Conservation (phyloP, 2,888 invertebrate species). For the Artemia sp. region DNA sequence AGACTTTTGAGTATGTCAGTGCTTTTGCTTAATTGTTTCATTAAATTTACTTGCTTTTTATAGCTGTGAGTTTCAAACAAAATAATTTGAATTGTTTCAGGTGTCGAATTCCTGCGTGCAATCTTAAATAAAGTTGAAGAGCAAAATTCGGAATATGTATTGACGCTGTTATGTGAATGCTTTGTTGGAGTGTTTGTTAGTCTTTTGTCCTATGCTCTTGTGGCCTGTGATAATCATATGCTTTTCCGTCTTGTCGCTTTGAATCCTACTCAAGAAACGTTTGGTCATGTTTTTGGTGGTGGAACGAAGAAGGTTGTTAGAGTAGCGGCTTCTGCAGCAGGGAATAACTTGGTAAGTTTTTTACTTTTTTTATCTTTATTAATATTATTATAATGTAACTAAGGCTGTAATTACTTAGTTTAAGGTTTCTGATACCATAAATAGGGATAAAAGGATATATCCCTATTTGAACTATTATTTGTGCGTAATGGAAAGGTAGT, state of each 20-base stretch:
- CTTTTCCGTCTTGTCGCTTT: constrained; percentile 59
- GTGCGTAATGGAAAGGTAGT: too few relatives aligned
- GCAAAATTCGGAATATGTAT: constrained; percentile 77
- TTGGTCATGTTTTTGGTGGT: constrained; percentile 70
- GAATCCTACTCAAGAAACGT: constrained; percentile 54
- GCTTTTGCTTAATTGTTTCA: too few relatives aligned
- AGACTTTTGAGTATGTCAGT: too few relatives aligned
- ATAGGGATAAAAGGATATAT: too few relatives aligned
- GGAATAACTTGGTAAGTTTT: background rate
- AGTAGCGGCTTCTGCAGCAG: constrained; percentile 44
- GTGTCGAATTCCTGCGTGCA: constrained; percentile 79
- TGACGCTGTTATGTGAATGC: constrained; percentile 76
- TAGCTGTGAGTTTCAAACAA: too few relatives aligned
- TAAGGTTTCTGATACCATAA: too few relatives aligned
- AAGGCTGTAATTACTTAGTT: too few relatives aligned
- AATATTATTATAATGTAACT: too few relatives aligned
- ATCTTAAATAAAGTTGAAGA: constrained; percentile 82
- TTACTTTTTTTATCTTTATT: background rate
- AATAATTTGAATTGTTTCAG: constrained; percentile 32
- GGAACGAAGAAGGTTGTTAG: constrained; percentile 68
- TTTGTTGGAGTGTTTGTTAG: constrained; percentile 85
- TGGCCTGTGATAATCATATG: constrained; percentile 82
- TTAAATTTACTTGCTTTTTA: too few relatives aligned
- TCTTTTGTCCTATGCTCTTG: constrained; percentile 74
- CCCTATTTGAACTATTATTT: too few relatives aligned